phyloP scores from a whole-genome alignment of 2,797 vertebrate genomes.

The Helicolenus hilgendorfi region DNA sequence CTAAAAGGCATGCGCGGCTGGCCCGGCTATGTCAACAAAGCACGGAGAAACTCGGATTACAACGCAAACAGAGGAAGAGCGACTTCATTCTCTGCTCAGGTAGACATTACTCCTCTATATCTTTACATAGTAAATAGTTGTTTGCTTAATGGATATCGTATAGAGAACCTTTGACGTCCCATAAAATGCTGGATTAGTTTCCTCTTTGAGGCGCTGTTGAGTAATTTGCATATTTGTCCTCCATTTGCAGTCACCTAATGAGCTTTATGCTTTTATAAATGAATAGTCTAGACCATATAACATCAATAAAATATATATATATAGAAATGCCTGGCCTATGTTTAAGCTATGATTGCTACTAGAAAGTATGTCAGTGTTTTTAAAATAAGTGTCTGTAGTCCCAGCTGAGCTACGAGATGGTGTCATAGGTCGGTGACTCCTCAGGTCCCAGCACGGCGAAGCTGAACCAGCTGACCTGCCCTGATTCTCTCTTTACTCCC shows the following conservation, averaged over 20 bases:
- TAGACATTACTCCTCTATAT: not conserved
- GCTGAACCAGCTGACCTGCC: not conserved
- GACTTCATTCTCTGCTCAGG: not conserved
- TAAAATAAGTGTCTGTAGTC: not conserved
- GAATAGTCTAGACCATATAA: not conserved
- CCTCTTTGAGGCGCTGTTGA: no score
- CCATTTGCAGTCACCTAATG: not conserved
- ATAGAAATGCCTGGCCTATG: not conserved
- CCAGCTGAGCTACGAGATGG: not conserved
- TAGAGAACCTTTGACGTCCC: no score
- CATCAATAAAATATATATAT: no score
- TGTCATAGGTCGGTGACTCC: not conserved
- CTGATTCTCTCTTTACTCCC: not conserved
- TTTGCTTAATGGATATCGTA: no score
- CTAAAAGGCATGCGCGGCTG: accelerated
- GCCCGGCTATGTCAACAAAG: not conserved
- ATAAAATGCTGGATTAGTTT: no score
- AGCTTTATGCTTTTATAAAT: not conserved
- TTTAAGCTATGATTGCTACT: not conserved
- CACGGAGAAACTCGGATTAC: not conserved
- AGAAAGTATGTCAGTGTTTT: not conserved
- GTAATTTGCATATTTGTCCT: no score
- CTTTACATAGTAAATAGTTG: not conserved
- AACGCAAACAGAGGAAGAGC: accelerated
- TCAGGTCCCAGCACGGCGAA: not conserved